phyloP scores from a whole-genome alignment of 2,888 invertebrate species.

The Aromia moschata region DNA sequence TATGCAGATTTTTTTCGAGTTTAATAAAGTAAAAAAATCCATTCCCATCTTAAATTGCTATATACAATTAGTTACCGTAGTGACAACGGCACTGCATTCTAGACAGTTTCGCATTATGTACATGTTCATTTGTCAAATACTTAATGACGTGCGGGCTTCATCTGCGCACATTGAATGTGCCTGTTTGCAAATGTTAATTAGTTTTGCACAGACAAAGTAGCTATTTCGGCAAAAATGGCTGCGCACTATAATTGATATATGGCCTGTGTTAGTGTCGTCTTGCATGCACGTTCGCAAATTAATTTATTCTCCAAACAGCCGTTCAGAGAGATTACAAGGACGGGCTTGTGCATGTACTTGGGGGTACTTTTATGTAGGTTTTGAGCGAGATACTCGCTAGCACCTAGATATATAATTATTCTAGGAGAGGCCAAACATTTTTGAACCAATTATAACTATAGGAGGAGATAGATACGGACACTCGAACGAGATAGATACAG shows the following conservation, averaged over 20 bases:
- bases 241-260: constrained; percentile 26
- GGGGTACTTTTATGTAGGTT: too few species aligned
- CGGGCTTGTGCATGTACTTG: too few species aligned
- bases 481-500: too few species aligned
- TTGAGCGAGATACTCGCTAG: too few species aligned
- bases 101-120: constrained; percentile 16
- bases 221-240: constrained; percentile 22
- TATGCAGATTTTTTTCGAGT: too few species aligned
- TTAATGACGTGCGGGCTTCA: constrained; percentile 35
- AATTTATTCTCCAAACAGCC: constrained; percentile 14
- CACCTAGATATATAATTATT: too few species aligned
- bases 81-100: background rate
- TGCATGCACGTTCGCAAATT: constrained; percentile 7
- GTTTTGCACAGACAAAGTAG: constrained; percentile 25
- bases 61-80: too few species aligned
- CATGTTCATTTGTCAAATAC: constrained; percentile 33
- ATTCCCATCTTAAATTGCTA: too few species aligned
- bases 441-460: too few species aligned
- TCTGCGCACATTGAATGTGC: constrained; percentile 30
- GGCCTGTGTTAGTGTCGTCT: constrained; percentile 6
- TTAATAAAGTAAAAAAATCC: too few species aligned
- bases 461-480: too few species aligned
- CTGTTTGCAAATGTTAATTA: constrained; percentile 35
- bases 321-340: background rate
- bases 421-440: too few species aligned